phyloP scores from a whole-genome alignment of 2,888 invertebrate genomes.

The Cenopis cana region DNA sequence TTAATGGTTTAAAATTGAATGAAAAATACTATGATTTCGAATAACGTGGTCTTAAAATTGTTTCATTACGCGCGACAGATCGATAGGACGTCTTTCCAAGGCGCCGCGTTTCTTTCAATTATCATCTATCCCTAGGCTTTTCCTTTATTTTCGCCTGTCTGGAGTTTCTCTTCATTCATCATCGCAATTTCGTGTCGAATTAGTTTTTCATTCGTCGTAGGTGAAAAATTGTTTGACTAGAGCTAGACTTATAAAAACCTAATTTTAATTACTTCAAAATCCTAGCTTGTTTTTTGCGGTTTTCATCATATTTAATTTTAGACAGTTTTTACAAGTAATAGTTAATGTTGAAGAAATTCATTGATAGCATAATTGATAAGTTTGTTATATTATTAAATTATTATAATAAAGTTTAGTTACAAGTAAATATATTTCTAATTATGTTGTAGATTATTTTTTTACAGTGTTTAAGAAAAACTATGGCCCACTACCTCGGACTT shows the following conservation, averaged over 20 bases:
- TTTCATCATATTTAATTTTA: neutral
- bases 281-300: neutral
- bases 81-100: neutral
- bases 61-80: slow-evolving; percentile 9
- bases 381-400: no score
- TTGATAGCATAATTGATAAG: no score
- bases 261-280: neutral
- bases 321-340: neutral
- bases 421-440: no score
- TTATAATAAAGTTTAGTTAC: no score
- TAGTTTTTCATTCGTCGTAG: slow-evolving; percentile 14
- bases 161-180: slow-evolving; percentile 31
- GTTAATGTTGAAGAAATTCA: no score
- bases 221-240: neutral
- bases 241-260: neutral
- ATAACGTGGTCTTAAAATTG: no score
- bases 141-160: neutral
- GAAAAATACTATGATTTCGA: no score
- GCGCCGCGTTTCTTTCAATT: slow-evolving; percentile 20
- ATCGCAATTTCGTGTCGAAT: slow-evolving; percentile 25
- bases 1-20: no score
- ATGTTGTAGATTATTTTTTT: no score
- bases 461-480: no score
- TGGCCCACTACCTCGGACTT: no score
- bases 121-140: slow-evolving; percentile 11